phyloP scores from a whole-genome alignment of 2,888 invertebrate genomes.

The Parthenolecanium corni region DNA sequence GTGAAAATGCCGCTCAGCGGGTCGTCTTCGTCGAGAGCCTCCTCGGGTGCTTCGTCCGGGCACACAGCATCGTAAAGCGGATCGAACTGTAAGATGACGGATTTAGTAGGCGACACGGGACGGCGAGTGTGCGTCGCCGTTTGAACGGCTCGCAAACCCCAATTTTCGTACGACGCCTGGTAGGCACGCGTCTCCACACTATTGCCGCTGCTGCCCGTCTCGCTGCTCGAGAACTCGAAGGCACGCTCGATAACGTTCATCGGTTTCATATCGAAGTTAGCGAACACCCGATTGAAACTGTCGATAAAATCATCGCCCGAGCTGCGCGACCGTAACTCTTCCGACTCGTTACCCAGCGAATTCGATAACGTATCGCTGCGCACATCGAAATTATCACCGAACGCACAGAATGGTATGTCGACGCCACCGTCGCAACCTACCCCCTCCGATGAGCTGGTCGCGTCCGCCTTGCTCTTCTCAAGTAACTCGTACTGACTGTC shows the following conservation, averaged over 20 bases:
- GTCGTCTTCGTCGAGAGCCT: no score
- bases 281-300: no score
- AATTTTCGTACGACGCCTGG: slow-evolving; percentile 11
- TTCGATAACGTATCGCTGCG: not conserved
- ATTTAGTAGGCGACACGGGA: not conserved
- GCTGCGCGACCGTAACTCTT: not conserved
- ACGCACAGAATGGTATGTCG: not conserved
- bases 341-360: slow-evolving; percentile 11
- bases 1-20: not conserved
- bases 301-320: not conserved
- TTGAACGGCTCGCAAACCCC: not conserved
- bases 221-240: slow-evolving; percentile 20
- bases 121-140: not conserved
- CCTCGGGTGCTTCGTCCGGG: slow-evolving; percentile 7
- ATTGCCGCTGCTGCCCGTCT: slow-evolving; percentile 22
- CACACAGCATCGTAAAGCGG: slow-evolving; percentile 10
- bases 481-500: slow-evolving; percentile 10
- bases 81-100: slow-evolving; percentile 20
- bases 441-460: not conserved
- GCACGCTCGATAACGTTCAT: not conserved
- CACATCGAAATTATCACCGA: not conserved
- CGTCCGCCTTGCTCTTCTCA: not conserved
- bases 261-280: not conserved
- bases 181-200: slow-evolving; percentile 13
- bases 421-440: not conserved